Base-by-base conservation (phyloP, 2,888 invertebrate species). In the Hymenopus coronatus region DNA sequence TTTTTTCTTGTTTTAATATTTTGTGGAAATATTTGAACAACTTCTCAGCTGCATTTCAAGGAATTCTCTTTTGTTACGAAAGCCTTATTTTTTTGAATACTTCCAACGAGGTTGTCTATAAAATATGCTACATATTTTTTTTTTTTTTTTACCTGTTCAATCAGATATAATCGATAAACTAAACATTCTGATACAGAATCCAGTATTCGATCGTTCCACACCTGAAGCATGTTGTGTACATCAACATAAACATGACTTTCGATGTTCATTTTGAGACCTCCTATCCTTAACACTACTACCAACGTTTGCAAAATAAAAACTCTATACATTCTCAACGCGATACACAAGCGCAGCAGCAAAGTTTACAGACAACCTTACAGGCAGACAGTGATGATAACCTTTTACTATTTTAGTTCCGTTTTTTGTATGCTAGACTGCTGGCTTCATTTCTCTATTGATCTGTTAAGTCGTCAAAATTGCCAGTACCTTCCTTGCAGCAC, bases 401-500 rank as follows among this genome's bases (percentile, higher is more conserved):
- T 70, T 70, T 70, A 20, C 54, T 70, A 70, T 70, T 70, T 70
- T 70, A 70, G 25, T 70, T 70, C 54, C 54, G 3, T 70, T 87
- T 28, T 85, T 85, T 25, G 84, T 46, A n/a, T 87, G 87, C 30
- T 87, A 82, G n/a, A 87, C 87, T 87, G 87, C 87, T 30, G 87
- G 82, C 87, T 87, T n/a, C 54, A 87, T 40, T 87, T 82, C 81
- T 87, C 82, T 87, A 87, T 33, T 82, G 82, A 28, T 87, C 28
- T 87, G 87, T 87, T 87, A 89, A 88, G 88, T 88, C 85, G 90
- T 91, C 90, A 91, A 90, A 90, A 90, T 89, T 93, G 93, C 93
- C 94, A 93, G 93, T 93, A 94, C 93, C 94, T 93, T 92, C 93
- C 93, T 91, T 93, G 92, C 91, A 94, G 92, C 91, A 94, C 93